Conservation (phyloP, 2,888 invertebrate species). For the Microctonus hyperodae region DNA sequence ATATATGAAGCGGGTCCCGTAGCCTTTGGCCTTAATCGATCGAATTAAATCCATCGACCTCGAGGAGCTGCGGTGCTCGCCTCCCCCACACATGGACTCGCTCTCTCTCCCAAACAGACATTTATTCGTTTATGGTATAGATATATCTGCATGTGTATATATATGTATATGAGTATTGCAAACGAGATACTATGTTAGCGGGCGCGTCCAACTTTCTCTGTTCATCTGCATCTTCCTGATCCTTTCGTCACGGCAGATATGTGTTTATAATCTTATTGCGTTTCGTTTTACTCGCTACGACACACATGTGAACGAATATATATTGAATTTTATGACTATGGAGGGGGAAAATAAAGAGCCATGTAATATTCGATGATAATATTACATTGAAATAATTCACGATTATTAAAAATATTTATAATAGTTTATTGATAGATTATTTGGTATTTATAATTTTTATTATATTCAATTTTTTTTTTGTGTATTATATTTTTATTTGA, state of each 20-base stretch:
- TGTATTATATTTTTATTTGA: not conserved
- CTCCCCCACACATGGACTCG: constrained; percentile 33
- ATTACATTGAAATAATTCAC: not conserved
- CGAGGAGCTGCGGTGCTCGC: constrained; percentile 36
- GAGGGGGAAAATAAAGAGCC: not conserved
- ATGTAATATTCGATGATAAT: not conserved
- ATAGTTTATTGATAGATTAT: not conserved
- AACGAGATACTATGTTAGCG: constrained; percentile 7
- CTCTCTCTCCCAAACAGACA: not conserved
- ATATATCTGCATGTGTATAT: not conserved
- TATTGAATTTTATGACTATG: not conserved
- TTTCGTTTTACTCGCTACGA: not conserved
- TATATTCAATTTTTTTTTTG: not conserved
- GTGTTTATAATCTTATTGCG: not conserved
- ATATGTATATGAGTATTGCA: not conserved
- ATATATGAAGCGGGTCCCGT: constrained; percentile 31
- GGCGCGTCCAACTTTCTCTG: constrained; percentile 30
- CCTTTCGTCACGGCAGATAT: not conserved
- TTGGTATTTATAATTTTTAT: not conserved
- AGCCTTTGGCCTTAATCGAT: constrained; percentile 49
- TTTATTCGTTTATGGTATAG: not conserved
- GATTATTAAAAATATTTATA: not conserved
- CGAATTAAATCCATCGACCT: constrained; percentile 47
- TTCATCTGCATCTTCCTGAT: constrained; percentile 30
- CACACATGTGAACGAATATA: not conserved